Evolutionary conservation across 2,888 invertebrate genomes (phyloP).

Genomic region (Altica lythri): DNA sequence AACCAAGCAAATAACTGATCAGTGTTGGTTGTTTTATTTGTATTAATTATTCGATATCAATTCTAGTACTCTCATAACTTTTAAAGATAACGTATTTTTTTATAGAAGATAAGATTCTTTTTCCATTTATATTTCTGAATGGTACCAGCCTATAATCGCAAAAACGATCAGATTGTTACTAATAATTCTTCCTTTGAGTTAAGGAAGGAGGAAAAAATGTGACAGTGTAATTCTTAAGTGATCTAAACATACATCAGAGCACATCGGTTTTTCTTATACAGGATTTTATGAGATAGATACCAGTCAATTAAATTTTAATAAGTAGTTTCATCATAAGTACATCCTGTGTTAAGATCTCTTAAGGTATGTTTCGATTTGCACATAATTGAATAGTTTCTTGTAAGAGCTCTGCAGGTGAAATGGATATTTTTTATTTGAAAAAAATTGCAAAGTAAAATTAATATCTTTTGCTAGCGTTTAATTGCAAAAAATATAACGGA

Average conservation of each 20-base stretch:
- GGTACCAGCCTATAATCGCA: background rate
- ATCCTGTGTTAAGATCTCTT: constrained; percentile 22
- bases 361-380: constrained; percentile 26
- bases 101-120: too few relatives aligned
- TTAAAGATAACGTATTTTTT: too few relatives aligned
- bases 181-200: constrained; percentile 17
- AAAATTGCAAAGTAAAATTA: constrained; percentile 15
- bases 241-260: constrained; percentile 17
- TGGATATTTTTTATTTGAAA: constrained; percentile 13
- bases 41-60: too few relatives aligned
- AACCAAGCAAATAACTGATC: too few relatives aligned
- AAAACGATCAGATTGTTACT: constrained; percentile 12
- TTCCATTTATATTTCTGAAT: too few relatives aligned
- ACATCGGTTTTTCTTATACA: constrained; percentile 18
- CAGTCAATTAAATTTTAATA: constrained; percentile 27
- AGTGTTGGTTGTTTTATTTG: too few relatives aligned
- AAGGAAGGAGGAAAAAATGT: constrained; percentile 21
- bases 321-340: constrained; percentile 25
- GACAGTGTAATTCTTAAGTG: constrained; percentile 12
- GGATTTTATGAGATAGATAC: constrained; percentile 24
- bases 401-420: constrained; percentile 20
- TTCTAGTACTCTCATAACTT: too few relatives aligned
- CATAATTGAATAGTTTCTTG: constrained; percentile 25
- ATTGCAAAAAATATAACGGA: constrained; percentile 8
- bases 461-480: constrained; percentile 10